These are phyloP conservation scores for Microctonus aethiopoides DNA, from an alignment of 2,888 invertebrate species.

Conservation along the genomic window DNA sequence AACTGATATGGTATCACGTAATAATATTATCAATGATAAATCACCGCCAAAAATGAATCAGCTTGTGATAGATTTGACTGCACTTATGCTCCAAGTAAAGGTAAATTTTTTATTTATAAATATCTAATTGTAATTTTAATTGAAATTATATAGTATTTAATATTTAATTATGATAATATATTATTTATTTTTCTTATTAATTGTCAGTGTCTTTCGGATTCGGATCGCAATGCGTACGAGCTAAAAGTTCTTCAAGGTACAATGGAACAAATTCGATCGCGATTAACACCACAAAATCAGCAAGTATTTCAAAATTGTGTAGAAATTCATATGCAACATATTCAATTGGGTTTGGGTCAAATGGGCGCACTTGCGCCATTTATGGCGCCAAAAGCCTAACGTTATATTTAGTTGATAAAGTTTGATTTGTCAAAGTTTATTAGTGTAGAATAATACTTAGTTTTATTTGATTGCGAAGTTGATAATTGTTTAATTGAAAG, in stretches of 20 bases:
- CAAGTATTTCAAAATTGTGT: conserved; percentile 87
- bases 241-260: conserved; percentile 91
- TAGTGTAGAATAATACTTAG: neutral
- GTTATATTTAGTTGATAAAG: neutral
- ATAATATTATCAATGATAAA: conserved; percentile 73
- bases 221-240: conserved; percentile 90
- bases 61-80: conserved; percentile 88
- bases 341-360: conserved; percentile 78
- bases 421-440: conserved; percentile 13
- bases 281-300: conserved; percentile 80
- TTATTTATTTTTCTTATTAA: conserved; percentile 9
- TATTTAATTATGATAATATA: neutral
- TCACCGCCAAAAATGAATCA: conserved; percentile 76
- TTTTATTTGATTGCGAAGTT: neutral
- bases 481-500: neutral
- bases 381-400: conserved; percentile 63
- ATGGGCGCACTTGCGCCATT: conserved; percentile 63
- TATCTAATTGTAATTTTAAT: neutral
- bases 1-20: conserved; percentile 80
- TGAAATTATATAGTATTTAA: neutral
- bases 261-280: conserved; percentile 87
- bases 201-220: conserved; percentile 75
- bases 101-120: conserved; percentile 61
- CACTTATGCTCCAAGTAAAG: conserved; percentile 89
- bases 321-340: conserved; percentile 91